phyloP scores from a whole-genome alignment of 2,797 vertebrate genomes.

The Neosilurus hyrtlii region DNA sequence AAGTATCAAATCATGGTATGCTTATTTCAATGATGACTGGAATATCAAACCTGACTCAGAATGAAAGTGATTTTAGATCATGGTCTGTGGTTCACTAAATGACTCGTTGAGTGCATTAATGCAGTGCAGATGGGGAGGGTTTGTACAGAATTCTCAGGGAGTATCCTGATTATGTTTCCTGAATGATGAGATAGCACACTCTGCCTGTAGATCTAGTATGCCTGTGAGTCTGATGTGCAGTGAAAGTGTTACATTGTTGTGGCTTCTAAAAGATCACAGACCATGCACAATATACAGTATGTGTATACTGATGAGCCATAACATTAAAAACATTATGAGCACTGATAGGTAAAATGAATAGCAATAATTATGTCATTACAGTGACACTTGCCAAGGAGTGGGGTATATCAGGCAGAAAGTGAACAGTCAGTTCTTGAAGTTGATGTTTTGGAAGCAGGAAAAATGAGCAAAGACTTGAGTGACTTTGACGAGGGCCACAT shows the following conservation, averaged over 20 bases:
- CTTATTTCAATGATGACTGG: background rate
- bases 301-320: no score
- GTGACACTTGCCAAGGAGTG: no score
- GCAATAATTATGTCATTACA: no score
- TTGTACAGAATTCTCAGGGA: slow-evolving; percentile 15
- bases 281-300: background rate
- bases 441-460: no score
- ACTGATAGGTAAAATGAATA: no score
- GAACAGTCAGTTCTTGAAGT: no score
- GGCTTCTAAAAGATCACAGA: background rate
- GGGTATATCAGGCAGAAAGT: no score
- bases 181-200: background rate
- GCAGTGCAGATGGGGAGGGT: background rate
- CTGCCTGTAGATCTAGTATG: background rate
- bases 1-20: background rate
- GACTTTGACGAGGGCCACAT: no score
- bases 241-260: background rate
- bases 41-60: slow-evolving; percentile 1
- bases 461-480: no score
- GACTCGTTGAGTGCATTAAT: slow-evolving; percentile 20
- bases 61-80: background rate
- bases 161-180: slow-evolving; percentile 11
- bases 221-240: background rate
- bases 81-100: background rate
- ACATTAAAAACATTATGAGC: no score